A percentile compares a stretch with the other conserved stretches of the same genome.
Evolutionary conservation across 2,797 vertebrate species (phyloP).

Genomic region (Cichlasoma orientale): DNA sequence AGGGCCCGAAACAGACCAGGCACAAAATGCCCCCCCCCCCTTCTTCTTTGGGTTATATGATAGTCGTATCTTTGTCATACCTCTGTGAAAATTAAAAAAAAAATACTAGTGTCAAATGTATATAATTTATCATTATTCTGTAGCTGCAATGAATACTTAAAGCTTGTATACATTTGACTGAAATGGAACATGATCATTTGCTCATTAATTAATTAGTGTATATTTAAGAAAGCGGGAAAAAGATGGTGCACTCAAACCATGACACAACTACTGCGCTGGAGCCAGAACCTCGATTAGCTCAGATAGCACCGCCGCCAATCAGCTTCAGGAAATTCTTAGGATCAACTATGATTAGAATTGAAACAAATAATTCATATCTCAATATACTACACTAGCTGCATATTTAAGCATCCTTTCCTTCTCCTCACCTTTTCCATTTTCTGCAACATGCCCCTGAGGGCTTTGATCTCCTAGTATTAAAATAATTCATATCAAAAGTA

Average conservation of each 20-base stretch:
- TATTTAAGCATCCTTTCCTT: constrained; percentile 18
- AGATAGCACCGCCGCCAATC: constrained; percentile 19
- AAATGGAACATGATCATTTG: not conserved
- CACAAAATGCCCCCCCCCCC: not conserved
- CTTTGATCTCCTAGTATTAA: constrained; percentile 13
- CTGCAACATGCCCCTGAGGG: not conserved
- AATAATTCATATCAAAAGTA: constrained; percentile 18
- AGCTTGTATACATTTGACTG: not conserved
- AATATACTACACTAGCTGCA: constrained; percentile 23
- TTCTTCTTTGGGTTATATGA: not conserved
- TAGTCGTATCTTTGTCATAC: not conserved
- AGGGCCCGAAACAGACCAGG: constrained; percentile 16
- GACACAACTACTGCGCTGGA: not conserved
- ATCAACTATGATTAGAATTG: constrained; percentile 50
- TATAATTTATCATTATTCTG: not conserved
- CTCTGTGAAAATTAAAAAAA: not conserved
- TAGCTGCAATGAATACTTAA: not conserved
- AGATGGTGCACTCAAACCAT: not conserved
- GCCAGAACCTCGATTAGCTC: constrained; percentile 21
- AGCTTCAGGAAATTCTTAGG: constrained; percentile 22
- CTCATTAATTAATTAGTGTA: not conserved
- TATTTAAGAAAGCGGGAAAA: not conserved
- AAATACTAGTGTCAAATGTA: not conserved
- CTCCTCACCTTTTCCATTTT: constrained; percentile 2
- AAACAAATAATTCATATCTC: constrained; percentile 47